Evolutionary conservation across 2,797 vertebrate species (phyloP).

Genomic region (Liasis olivaceus): DNA sequence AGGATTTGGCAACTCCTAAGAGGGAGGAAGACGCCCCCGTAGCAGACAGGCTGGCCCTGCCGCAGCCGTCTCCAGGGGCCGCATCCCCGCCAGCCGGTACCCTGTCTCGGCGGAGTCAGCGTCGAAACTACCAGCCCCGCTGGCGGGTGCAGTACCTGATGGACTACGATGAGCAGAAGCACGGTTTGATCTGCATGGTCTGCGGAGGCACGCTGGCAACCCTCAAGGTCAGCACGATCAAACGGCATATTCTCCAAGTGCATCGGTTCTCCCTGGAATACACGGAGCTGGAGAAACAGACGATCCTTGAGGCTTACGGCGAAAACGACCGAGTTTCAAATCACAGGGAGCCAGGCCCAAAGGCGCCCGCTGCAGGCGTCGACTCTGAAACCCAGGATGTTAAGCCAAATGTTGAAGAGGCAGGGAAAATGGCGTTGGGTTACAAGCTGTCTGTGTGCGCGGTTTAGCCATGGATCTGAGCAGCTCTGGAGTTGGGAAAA

Average conservation of each 20-base stretch:
- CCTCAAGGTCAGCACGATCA: slow-evolving; percentile 86
- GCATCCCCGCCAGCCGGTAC: slow-evolving; percentile 3
- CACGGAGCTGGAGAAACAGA: slow-evolving; percentile 80
- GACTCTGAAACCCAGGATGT: slow-evolving; percentile 25
- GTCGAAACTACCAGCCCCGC: slow-evolving; percentile 78
- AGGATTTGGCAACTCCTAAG: slow-evolving; percentile 10
- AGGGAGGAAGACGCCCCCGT: slow-evolving; percentile 74
- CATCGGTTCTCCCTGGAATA: slow-evolving; percentile 87
- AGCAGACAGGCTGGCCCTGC: slow-evolving; percentile 86
- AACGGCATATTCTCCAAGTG: slow-evolving; percentile 88
- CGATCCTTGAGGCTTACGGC: slow-evolving; percentile 81
- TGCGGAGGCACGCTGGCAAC: slow-evolving; percentile 85
- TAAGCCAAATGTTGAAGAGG: slow-evolving; percentile 36
- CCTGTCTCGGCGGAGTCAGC: slow-evolving; percentile 69
- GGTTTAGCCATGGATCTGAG: slow-evolving; percentile 15
- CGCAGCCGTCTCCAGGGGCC: slow-evolving; percentile 52
- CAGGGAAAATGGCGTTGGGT: not conserved
- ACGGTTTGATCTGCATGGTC: slow-evolving; percentile 87
- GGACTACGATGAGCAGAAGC: slow-evolving; percentile 82
- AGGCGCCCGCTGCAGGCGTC: rapidly evolving
- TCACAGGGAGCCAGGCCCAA: slow-evolving; percentile 49
- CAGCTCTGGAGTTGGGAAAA: not conserved
- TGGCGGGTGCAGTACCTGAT: slow-evolving; percentile 88
- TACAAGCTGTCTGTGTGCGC: slow-evolving; percentile 44
- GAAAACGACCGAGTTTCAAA: slow-evolving; percentile 75